Base-by-base conservation (phyloP, 2,113 vertebrate genomes). In the Megaceryle maxima region DNA sequence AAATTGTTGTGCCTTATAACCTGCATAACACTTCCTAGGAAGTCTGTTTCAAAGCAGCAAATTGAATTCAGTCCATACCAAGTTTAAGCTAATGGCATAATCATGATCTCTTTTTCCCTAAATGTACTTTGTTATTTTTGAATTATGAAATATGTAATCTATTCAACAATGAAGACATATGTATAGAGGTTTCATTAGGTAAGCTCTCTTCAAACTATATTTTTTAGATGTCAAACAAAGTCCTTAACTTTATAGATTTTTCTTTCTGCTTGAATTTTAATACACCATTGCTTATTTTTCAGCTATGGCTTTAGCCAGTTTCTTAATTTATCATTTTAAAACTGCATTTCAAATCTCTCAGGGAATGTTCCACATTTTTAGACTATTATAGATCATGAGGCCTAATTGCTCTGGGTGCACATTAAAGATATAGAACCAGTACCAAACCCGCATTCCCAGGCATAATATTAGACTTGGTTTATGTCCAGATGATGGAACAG, bases 171-270 rank as follows among this genome's bases (percentile, higher is more conserved):
- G 9, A 28, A 16, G 16, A 55, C 2, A 21, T 9, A 35, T 6
- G 4, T 26, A 39, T 28, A 19, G 3, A 33, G 7, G 0, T 73
- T 82, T 66, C 7, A 53, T 43, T 31, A 55, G 5, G 11, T 9
- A 59, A 66, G 1, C 22, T 77, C 1, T 16, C 20, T 66, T 69
- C 3, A 60, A 79, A 84, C 57, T 46, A 19, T 6, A 6, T 35
- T 41, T 56, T 51, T 41, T 20, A 7, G 1, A 3, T 41, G 4
- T 1, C 2, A 4, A 26, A 60, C 13, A 3, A 53, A 35, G 4
- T 28, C 11, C 8, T 39, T 31, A 60, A 26, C 1, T 5, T 39
- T 35, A 33, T 4, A 57, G 17, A 22, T 13, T 10, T 68, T 46
- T 68, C 41, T 51, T 59, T 8, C 26, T 63, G 3, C 20, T 48